Evolutionary conservation across 2,113 vertebrate genomes (phyloP).

Genomic region (Orthochromis indermauri): DNA sequence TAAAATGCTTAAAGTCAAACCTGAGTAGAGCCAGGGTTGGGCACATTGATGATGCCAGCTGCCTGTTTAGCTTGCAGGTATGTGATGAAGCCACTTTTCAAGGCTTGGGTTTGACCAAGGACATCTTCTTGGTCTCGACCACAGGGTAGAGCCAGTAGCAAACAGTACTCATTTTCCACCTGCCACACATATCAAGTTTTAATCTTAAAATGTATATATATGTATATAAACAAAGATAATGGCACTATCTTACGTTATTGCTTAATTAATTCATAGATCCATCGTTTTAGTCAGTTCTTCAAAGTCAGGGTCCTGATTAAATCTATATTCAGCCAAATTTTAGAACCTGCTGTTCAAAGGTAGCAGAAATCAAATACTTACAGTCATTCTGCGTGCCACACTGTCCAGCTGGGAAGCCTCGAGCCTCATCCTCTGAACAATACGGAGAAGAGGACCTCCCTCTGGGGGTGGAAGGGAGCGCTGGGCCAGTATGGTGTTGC

Average conservation of each 20-base stretch:
- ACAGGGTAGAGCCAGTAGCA: slow-evolving; percentile 91
- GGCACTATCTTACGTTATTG: neutral
- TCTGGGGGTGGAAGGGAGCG: slow-evolving; percentile 89
- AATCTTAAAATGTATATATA: neutral
- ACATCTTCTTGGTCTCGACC: slow-evolving; percentile 96
- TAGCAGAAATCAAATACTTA: slow-evolving; percentile 49
- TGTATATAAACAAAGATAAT: neutral
- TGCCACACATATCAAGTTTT: slow-evolving; percentile 31
- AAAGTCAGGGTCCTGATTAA: neutral
- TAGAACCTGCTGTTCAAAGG: neutral
- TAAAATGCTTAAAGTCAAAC: slow-evolving; percentile 47
- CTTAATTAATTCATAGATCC: neutral
- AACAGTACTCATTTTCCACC: slow-evolving; percentile 96
- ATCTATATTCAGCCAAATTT: neutral
- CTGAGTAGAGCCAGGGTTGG: slow-evolving; percentile 97
- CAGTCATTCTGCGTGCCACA: slow-evolving; percentile 92
- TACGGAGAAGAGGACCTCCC: slow-evolving; percentile 86
- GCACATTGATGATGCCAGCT: slow-evolving; percentile 97
- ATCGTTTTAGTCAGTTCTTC: neutral
- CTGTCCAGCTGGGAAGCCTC: slow-evolving; percentile 92
- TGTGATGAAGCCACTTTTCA: slow-evolving; percentile 95
- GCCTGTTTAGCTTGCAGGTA: slow-evolving; percentile 98
- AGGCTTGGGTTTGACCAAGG: slow-evolving; percentile 90
- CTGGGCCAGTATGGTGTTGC: slow-evolving; percentile 90
- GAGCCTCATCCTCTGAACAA: slow-evolving; percentile 95